These are phyloP conservation scores for Coracias cyanogaster DNA, from an alignment of 2,797 vertebrate species.

Conservation along the genomic window DNA sequence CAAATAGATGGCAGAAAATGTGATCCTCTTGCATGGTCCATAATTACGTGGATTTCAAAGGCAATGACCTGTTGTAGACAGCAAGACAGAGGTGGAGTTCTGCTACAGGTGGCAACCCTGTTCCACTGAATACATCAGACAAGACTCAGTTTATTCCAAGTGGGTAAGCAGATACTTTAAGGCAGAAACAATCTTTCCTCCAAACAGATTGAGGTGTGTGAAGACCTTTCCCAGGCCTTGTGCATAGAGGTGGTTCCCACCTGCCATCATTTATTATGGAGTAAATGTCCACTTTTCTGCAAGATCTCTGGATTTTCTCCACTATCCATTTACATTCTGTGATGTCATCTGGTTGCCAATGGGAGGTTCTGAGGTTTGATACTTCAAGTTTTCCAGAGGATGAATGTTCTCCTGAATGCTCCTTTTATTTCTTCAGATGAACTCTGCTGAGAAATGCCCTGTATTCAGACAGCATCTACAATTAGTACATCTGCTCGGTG, in stretches of 20 bases:
- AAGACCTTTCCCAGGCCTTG: not conserved
- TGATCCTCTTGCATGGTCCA: not conserved
- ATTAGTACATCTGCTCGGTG: not conserved
- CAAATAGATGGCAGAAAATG: not conserved
- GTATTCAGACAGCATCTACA: not conserved
- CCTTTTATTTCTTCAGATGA: constrained; percentile 2
- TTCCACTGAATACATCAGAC: not conserved
- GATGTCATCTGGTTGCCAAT: not conserved
- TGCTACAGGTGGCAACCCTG: not conserved
- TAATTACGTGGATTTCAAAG: not conserved
- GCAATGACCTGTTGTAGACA: not conserved
- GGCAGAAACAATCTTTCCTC: not conserved
- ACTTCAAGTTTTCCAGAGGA: constrained; percentile 56
- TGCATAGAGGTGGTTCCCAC: not conserved
- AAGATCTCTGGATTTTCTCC: not conserved
- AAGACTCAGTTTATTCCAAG: not conserved
- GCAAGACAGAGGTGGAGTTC: not conserved
- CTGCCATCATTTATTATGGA: not conserved
- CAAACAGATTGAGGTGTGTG: not conserved
- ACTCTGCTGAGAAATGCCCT: not conserved
- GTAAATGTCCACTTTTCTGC: not conserved
- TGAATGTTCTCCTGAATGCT: constrained; percentile 24
- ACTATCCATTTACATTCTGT: not conserved
- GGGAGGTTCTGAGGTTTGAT: constrained; percentile 14
- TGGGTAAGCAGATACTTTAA: not conserved